Evolutionary conservation across 2,888 invertebrate genomes (phyloP).

Genomic region (Ornithoptera alexandrae): DNA sequence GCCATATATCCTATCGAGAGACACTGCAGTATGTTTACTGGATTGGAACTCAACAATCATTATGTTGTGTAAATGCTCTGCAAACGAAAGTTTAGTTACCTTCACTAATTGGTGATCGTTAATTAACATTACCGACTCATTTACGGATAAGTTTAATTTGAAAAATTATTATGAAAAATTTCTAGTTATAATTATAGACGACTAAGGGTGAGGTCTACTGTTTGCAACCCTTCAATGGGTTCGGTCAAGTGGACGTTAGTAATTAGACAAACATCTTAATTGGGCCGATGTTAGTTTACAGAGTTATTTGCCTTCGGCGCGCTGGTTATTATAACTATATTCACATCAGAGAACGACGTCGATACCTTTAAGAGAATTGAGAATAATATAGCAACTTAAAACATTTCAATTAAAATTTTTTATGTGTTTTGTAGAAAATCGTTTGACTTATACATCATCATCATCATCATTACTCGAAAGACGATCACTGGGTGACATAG

Average conservation of each 20-base stretch:
- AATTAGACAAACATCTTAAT: slow-evolving; percentile 62
- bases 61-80: no score
- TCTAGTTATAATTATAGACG: background rate
- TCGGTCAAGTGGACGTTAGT: slow-evolving; percentile 54
- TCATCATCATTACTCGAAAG: no score
- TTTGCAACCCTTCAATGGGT: slow-evolving; percentile 33
- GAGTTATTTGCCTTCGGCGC: slow-evolving; percentile 33
- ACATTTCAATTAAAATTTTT: no score
- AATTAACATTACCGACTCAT: no score
- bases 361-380: background rate
- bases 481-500: no score
- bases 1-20: no score
- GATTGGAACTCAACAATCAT: no score
- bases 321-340: slow-evolving; percentile 2
- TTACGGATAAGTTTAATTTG: background rate
- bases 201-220: slow-evolving; percentile 4
- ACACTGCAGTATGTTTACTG: no score
- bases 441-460: no score
- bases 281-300: slow-evolving; percentile 46
- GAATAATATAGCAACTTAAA: background rate
- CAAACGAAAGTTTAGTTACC: no score
- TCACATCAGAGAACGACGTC: background rate
- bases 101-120: no score
- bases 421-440: no score
- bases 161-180: background rate